A percentile compares a stretch with the other conserved stretches of the same genome.
These are phyloP conservation scores for Ictalurus punctatus DNA, from an alignment of 2,113 vertebrate genomes.

Conservation along the genomic window DNA sequence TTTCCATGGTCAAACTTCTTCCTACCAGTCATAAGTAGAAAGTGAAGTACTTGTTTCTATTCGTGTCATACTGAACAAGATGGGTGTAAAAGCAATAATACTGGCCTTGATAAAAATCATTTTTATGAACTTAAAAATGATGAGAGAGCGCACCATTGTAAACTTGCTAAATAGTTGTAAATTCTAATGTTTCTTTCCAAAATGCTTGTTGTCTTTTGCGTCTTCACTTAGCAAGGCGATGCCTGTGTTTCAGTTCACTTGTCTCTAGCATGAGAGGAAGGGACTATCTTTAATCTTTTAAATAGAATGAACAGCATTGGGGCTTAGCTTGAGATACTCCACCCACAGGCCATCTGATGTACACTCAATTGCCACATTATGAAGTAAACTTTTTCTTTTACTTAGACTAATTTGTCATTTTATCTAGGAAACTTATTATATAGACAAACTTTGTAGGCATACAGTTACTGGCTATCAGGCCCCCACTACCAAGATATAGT, in stretches of 20 bases:
- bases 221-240: not conserved
- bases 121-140: not conserved
- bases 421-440: not conserved
- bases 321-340: not conserved
- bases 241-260: not conserved
- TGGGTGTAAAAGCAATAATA: not conserved
- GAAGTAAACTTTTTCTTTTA: not conserved
- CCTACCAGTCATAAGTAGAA: not conserved
- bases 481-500: not conserved
- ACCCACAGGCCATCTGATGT: not conserved
- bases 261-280: not conserved
- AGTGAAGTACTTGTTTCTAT: constrained; percentile 38
- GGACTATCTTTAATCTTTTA: not conserved
- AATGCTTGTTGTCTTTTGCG: not conserved
- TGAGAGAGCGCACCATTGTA: not conserved
- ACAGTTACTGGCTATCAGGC: not conserved
- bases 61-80: not conserved
- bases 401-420: not conserved
- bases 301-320: not conserved
- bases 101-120: too few species aligned
- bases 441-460: not conserved
- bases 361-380: not conserved
- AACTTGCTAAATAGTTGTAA: not conserved
- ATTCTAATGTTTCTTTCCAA: not conserved
- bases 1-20: constrained; percentile 36